Base-by-base conservation (phyloP, 53 echinoderm and acorn worm genomes). In the Paelopatides confundens region DNA sequence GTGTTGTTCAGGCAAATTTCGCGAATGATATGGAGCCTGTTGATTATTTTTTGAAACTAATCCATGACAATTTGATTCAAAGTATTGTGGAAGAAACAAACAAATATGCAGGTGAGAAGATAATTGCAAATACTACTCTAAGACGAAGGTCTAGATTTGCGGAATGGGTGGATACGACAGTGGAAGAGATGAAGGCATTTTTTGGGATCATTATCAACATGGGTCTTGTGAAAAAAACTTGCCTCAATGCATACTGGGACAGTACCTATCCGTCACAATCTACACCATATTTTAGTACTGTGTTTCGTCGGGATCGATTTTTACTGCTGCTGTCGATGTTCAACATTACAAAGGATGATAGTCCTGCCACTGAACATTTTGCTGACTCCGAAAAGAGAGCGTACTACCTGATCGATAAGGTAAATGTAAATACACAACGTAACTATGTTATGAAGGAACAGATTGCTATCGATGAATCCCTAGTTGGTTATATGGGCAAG, bases 231-330 rank as follows among this genome's bases (percentile, higher is more conserved):
- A 4, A 63, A 63, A 63, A 63, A 63, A 63, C 29, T 5, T 63
- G 63, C 12, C 63, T 63, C 63, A 63, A 11, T 63, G 63, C 63
- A 63, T 63, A 63, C 63, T 63, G 63, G 63, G 63, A 63, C 10
- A 63, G 63, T 11, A 4, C 63, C 29, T 5, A 63, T 28, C 63
- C 63, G 5, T 63, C 63, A 5, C 63, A 63, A 26, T 63, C 29
- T 3, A 63, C 29, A 4, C 63, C 63, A 4, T 63, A 63, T 63
- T 63, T 63, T 26, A 5, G 3, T 3, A 39, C 39, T 7, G 63
- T 63, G 5, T 63, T 63, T 63, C 63, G 63, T 4, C 4, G 63
- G 5, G 63, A 63, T 11, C 3, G 29, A 5, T 63, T 63, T 11
- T 63, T 63, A 28, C 29, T 63, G 10, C 29, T 63, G 63, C 10